Base-by-base conservation (phyloP, 2,888 invertebrate species). In the Ophioninae sp. region DNA sequence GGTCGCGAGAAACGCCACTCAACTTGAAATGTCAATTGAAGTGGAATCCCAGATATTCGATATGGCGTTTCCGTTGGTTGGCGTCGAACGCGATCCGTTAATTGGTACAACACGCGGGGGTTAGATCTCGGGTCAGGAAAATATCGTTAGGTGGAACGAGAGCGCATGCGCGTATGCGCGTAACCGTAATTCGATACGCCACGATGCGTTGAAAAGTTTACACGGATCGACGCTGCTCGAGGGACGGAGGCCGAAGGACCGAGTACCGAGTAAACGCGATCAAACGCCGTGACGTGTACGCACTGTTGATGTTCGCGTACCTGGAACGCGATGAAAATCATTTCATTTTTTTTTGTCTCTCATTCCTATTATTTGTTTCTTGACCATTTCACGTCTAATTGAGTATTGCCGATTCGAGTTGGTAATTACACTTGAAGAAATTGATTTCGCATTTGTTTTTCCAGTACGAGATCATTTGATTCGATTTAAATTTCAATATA, bases 161-260 rank as follows among this genome's bases (percentile, higher is more conserved):
- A 30, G 51, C 17, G 17, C 3, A 44, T 22, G 17, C 51, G 51
- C 51, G 51, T 61, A 51, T 17, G 5, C 51, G 51, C 63, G 20
- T 72, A 64, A 64, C 63, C 71, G 67, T 73, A n/a, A 77, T 77
- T 68, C 73, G 83, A 81, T 75, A 81, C 83, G 81, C 69, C 59
- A 74, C 74, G 83, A 78, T 83, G 81, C 61, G 75, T 61, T 77
- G 23, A 64, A 51, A 85, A 82, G 83, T 86, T 89, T 89, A 89
- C 87, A 89, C 86, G 89, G 86, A 87, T 85, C 85, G 88, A 84
- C 86, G 89, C 89, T 85, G 84, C 81, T 75, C 79, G 84, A 30
- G 30, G 30, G 30, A 51, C 51, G 13, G 13, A 6, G 17, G 51
- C 51, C 51, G 51, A 13, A 61, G 56, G 17, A 68, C 51, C 78